Evolutionary conservation across 1,140 invertebrate genomes (phyloP).

Genomic region (Brachionus manjavacas): DNA sequence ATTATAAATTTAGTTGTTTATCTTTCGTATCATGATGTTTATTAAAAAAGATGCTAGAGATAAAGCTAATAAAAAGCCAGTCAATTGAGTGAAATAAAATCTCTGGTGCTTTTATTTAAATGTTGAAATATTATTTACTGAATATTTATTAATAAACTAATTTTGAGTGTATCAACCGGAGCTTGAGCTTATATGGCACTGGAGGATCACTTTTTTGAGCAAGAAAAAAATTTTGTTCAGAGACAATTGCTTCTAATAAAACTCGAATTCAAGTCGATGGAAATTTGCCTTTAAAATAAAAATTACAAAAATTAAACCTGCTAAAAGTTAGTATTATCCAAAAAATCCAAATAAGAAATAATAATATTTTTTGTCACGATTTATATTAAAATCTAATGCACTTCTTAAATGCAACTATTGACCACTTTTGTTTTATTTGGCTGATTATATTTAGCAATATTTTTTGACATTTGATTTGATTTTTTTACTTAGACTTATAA

Average conservation of each 20-base stretch:
- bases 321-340: background rate
- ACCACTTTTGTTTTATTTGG: background rate
- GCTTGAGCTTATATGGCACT: background rate
- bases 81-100: background rate
- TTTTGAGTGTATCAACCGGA: background rate
- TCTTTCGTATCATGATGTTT: conserved; percentile 1
- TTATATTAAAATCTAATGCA: background rate
- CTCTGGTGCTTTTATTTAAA: background rate
- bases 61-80: background rate
- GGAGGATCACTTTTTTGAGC: background rate
- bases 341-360: background rate
- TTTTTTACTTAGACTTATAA: background rate
- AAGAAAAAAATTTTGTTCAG: background rate
- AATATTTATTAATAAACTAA: background rate
- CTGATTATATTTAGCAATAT: background rate
- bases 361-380: background rate
- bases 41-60: background rate
- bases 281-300: background rate
- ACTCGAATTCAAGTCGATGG: background rate
- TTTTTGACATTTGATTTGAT: background rate
- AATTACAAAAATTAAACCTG: background rate
- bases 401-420: background rate
- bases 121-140: background rate
- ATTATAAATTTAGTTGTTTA: conserved; percentile 9
- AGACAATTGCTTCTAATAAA: background rate